Evolutionary conservation across 1,140 invertebrate species (phyloP), one percentile per base, ranked within the genome.

Genomic region (Drosophila gunungcola): DNA sequence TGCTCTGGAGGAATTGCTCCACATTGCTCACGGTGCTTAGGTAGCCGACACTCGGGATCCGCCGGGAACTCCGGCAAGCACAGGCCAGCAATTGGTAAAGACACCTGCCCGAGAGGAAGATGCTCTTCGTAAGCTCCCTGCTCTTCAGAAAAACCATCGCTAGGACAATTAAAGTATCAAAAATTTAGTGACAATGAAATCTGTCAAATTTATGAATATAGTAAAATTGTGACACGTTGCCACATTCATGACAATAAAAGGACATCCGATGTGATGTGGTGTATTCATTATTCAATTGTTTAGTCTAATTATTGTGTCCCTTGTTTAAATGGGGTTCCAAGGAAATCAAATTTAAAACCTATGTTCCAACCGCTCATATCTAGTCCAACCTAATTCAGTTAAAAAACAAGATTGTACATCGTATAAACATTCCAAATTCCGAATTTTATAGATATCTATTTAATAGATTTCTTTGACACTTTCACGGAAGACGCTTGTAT

Each of bases 51-150:
- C 25, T 42, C 12, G 45, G 36, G 27, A 34, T 29, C 12, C 27
- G 27, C 10, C 25, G 54, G 41, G 63, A 49, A 12, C 11, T 36
- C 57, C 63, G 57, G 57, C 63, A 67, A 2, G 27, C 57, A 6
- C 57, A 11, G 57, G 43, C 57, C 56, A 62, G 2, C 27, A 67
- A 2, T 3, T 12, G 45, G 43, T 34, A 63, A 11, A 49, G 21
- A 5, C 16, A 32, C 42, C 27, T 67, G 10, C 63, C 63, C 16
- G 56, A 67, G 3, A 46, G 36, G 63, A 48, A 48, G 29, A 49
- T 10, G 9, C 63, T 41, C 43, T 6, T 63, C 16, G 27, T 9
- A 4, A 65, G 13, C 13, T 38, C 32, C 16, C 58, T 51, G 27
- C 27, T 38, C 29, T 63, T 13, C 41, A 27, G 21, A 5, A 6